Evolutionary conservation across 2,888 invertebrate genomes (phyloP), one percentile per base, ranked within the genome.

Genomic region (Eueremaeus valkanovi): DNA sequence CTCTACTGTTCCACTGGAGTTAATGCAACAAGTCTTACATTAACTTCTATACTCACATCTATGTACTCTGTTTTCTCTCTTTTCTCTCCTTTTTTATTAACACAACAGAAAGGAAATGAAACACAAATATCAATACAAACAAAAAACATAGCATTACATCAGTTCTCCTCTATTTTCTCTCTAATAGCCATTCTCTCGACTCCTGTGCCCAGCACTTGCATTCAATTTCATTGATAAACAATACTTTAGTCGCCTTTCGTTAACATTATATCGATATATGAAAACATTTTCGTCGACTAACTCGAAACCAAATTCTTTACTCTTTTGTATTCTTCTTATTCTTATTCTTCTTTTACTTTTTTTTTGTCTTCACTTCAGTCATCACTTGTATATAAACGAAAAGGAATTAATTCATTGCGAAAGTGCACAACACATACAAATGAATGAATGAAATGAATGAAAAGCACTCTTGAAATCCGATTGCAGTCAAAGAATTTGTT

Each of bases 11-110:
- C 27, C n/a, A n/a, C n/a, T n/a, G 21, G 33, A 29, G 18, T 8
- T 33, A 29, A 63, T 63, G 63, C 63, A 63, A 63, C 63, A 63
- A 63, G 63, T 63, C 63, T 31, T 63, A 33, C 29, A 63, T 63
- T 29, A 29, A 18, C 27, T 63, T 63, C 33, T 18, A 33, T 21
- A n/a, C 1, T 27, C n/a, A n/a, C n/a, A n/a, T n/a, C n/a, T n/a
- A n/a, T n/a, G n/a, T n/a, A n/a, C n/a, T n/a, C n/a, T n/a, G n/a
- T 18, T 36, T 33, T 63, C 55, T 55, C 8, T 36, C 6, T 24
- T 27, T 55, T 55, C n/a, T n/a, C n/a, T n/a, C n/a, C 27, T 55
- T 55, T 11, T 21, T n/a, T 63, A 63, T 63, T 9, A 63, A 63
- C 63, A 33, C 5, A 58, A 58, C 6, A 21, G 0, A 63, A 24